phyloP scores from a whole-genome alignment of 2,888 invertebrate species.

The Magallana nippona region DNA sequence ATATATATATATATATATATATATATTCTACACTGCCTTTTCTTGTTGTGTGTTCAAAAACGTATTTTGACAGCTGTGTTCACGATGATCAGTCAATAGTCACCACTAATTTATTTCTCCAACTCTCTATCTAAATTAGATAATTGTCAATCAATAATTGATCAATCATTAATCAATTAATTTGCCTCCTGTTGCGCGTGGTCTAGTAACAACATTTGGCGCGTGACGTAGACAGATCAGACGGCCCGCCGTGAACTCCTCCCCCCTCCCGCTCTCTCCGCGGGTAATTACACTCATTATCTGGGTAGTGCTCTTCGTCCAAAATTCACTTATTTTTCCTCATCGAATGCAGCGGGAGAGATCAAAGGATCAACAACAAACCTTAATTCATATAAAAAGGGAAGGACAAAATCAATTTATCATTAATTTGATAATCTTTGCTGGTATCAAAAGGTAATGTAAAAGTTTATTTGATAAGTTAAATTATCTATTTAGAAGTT shows the following conservation, averaged over 20 bases:
- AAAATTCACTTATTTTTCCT: constrained; percentile 12
- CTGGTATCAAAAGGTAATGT: no score
- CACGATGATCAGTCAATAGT: neutral
- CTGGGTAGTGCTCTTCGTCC: neutral
- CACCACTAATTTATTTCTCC: neutral
- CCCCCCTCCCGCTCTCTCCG: neutral
- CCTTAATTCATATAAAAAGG: neutral
- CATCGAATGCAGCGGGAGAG: neutral
- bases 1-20: no score
- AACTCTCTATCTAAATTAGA: neutral
- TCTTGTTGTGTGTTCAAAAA: neutral
- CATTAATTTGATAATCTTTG: neutral
- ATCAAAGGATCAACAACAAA: neutral
- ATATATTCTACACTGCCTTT: no score
- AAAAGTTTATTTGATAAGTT: no score
- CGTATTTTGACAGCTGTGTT: neutral
- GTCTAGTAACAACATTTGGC: neutral
- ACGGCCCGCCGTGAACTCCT: neutral
- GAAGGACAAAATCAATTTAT: neutral
- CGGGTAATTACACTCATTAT: neutral
- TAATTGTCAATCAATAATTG: neutral
- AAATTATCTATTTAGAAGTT: no score
- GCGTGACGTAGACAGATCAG: neutral
- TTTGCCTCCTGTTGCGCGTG: constrained; percentile 13
- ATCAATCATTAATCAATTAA: neutral